These are phyloP conservation scores for Drosophila pegasa DNA, from an alignment of 2,888 invertebrate genomes.

Conservation along the genomic window DNA sequence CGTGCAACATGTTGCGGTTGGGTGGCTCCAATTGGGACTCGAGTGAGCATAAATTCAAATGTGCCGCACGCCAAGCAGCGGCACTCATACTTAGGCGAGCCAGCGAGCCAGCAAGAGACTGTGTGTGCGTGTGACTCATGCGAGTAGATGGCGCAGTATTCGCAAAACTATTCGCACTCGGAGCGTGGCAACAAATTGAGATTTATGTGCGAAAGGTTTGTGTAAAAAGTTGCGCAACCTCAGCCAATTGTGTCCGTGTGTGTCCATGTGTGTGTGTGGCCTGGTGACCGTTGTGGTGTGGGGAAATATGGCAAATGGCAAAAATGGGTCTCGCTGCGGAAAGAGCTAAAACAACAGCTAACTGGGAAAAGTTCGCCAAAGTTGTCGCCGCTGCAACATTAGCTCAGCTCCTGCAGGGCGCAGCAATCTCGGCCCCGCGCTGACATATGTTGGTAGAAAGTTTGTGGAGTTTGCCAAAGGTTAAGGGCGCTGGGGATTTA, in stretches of 20 bases:
- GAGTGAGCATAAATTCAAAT: slow-evolving; percentile 78
- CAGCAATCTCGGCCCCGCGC: slow-evolving; percentile 44
- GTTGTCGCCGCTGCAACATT: slow-evolving; percentile 61
- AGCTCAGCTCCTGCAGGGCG: slow-evolving; percentile 39
- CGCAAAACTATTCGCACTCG: slow-evolving; percentile 72
- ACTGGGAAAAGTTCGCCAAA: slow-evolving; percentile 48
- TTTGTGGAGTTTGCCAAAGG: slow-evolving; percentile 39
- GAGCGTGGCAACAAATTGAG: slow-evolving; percentile 75
- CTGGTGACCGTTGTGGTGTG: slow-evolving; percentile 60
- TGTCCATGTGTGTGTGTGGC: slow-evolving; percentile 44
- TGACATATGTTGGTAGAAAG: slow-evolving; percentile 44
- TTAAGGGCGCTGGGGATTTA: slow-evolving; percentile 47
- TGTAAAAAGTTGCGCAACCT: slow-evolving; percentile 65
- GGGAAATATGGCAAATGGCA: slow-evolving; percentile 68
- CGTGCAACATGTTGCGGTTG: slow-evolving; percentile 77
- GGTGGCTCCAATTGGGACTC: slow-evolving; percentile 73
- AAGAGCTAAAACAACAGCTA: slow-evolving; percentile 37
- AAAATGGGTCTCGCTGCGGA: slow-evolving; percentile 27
- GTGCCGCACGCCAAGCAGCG: slow-evolving; percentile 45
- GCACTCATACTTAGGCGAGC: slow-evolving; percentile 45
- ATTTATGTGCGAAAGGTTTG: slow-evolving; percentile 74
- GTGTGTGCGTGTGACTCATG: slow-evolving; percentile 34
- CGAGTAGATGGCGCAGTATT: slow-evolving; percentile 38
- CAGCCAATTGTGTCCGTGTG: slow-evolving; percentile 61
- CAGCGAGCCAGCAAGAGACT: not conserved